Percentiles rank a stretch among this genome's conserved stretches.
These are phyloP conservation scores for Teleiodes luculella DNA, from an alignment of 2,888 invertebrate genomes.

Conservation along the genomic window DNA sequence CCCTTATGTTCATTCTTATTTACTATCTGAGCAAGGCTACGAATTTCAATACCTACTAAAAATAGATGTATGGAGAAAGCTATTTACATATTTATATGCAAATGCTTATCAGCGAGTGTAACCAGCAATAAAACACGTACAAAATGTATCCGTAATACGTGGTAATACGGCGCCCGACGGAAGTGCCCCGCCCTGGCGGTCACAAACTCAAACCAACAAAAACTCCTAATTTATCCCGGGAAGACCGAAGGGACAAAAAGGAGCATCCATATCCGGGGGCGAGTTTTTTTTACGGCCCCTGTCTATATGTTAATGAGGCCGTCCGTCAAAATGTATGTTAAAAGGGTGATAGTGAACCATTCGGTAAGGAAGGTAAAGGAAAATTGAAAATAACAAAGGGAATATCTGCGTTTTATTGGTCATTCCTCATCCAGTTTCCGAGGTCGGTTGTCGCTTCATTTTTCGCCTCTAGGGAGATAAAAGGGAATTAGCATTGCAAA, in stretches of 20 bases:
- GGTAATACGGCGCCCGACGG: neutral
- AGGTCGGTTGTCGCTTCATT: conserved; percentile 4
- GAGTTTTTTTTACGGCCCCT: conserved; percentile 27
- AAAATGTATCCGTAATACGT: neutral
- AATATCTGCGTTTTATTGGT: conserved; percentile 6
- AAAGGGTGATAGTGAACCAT: conserved; percentile 21
- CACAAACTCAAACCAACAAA: conserved; percentile 13
- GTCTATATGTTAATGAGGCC: conserved; percentile 38
- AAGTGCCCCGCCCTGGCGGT: neutral
- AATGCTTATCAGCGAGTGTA: too few relatives aligned
- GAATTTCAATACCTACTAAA: too few relatives aligned
- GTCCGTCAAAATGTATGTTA: conserved; percentile 31
- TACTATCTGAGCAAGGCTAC: too few relatives aligned
- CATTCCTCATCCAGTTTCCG: neutral
- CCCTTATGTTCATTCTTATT: too few relatives aligned
- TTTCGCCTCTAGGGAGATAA: neutral
- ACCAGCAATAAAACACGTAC: neutral
- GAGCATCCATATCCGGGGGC: conserved; percentile 27
- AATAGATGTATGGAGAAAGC: too few relatives aligned
- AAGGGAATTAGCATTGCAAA: neutral
- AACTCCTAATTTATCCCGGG: conserved; percentile 29
- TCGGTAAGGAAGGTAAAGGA: conserved; percentile 3
- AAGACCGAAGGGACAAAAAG: conserved; percentile 28
- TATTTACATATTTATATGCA: too few relatives aligned
- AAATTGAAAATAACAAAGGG: conserved; percentile 18